phyloP scores from a whole-genome alignment of 2,797 vertebrate genomes.

The Oreortyx pictus region DNA sequence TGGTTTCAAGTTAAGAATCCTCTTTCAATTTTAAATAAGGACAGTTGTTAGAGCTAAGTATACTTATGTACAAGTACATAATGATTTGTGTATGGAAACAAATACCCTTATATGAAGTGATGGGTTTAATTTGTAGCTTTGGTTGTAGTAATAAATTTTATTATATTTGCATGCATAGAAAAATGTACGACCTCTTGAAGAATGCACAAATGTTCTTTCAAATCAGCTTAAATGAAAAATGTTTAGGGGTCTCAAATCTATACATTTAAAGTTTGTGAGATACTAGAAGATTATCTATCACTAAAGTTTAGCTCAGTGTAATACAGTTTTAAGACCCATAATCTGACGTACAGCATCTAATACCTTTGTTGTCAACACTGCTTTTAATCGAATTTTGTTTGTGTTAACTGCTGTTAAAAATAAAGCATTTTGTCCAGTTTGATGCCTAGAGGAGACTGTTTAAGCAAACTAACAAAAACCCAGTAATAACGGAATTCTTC shows the following conservation, averaged over 20 bases:
- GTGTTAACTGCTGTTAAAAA: neutral
- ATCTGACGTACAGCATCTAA: neutral
- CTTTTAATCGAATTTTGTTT: neutral
- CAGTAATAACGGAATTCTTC: neutral
- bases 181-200: constrained; percentile 11
- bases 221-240: neutral
- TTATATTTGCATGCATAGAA: neutral
- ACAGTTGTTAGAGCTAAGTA: neutral
- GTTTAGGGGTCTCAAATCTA: neutral
- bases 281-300: neutral
- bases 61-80: neutral
- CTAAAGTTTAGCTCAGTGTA: neutral
- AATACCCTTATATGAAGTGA: neutral
- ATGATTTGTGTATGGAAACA: neutral
- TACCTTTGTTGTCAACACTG: neutral
- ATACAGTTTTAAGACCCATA: neutral
- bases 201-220: constrained; percentile 13
- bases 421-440: neutral
- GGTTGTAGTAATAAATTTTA: constrained; percentile 22
- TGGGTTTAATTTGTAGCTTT: constrained; percentile 20
- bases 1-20: neutral
- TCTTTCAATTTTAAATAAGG: neutral
- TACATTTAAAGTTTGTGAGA: neutral
- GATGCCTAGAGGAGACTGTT: neutral
- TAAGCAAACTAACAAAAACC: neutral